phyloP scores from a whole-genome alignment of 2,888 invertebrate genomes.

The Meta bourneti region DNA sequence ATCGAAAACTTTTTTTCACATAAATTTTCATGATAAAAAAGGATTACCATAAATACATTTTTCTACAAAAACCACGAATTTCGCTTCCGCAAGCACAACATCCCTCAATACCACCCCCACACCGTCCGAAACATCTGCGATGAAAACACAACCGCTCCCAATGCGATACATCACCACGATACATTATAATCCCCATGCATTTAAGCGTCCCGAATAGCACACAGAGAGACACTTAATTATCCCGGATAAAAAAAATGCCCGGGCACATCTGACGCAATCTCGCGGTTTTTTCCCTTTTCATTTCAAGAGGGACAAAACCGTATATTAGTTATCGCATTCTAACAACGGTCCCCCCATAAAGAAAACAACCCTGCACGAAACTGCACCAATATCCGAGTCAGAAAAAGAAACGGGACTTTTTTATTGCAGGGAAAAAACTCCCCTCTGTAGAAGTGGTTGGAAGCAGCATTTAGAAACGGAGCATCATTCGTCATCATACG shows the following conservation, averaged over 20 bases:
- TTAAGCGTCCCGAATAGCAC: background rate
- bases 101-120: background rate
- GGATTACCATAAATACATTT: background rate
- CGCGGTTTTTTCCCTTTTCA: background rate
- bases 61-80: background rate
- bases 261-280: background rate
- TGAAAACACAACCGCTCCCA: background rate
- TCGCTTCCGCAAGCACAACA: background rate
- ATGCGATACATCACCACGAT: background rate
- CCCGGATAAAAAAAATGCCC: background rate
- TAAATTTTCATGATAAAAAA: background rate
- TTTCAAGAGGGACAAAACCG: background rate
- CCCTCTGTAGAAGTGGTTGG: slow-evolving; percentile 7
- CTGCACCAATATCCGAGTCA: background rate
- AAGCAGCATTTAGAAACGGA: slow-evolving; percentile 20
- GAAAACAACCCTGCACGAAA: background rate
- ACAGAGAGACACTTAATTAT: slow-evolving; percentile 22
- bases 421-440: background rate
- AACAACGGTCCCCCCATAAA: background rate
- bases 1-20: no score
- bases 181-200: background rate
- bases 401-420: background rate
- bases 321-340: slow-evolving; percentile 18
- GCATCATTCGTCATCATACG: slow-evolving; percentile 27
- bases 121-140: background rate